phyloP scores from a whole-genome alignment of 2,797 vertebrate genomes.

The Pipistrellus kuhlii region DNA sequence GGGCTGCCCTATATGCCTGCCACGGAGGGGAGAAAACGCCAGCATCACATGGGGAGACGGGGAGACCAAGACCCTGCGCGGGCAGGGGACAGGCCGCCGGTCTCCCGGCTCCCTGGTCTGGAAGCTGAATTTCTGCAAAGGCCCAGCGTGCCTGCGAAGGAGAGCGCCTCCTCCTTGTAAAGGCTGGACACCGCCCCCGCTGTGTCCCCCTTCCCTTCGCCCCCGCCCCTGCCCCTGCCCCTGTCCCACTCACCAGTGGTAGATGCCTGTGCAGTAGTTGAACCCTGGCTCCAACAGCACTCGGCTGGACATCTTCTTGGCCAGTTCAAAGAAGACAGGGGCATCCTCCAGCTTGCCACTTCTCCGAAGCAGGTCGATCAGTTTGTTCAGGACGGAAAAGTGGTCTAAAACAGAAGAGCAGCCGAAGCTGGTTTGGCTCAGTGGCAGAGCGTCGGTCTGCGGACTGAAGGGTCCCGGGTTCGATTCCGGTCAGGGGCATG shows the following conservation, averaged over 20 bases:
- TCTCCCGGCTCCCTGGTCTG: not conserved
- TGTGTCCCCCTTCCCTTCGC: not conserved
- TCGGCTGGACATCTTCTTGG: conserved; percentile 75
- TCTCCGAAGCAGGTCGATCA: conserved; percentile 85
- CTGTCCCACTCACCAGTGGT: conserved; percentile 82
- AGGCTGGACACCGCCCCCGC: too few relatives aligned
- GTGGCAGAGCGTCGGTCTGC: too few relatives aligned
- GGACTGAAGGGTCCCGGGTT: too few relatives aligned
- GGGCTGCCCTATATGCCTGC: conserved; percentile 83
- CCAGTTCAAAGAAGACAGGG: conserved; percentile 79
- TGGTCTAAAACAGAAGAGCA: conserved; percentile 80
- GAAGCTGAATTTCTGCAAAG: not conserved
- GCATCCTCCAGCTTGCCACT: conserved; percentile 84
- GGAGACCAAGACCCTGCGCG: not conserved
- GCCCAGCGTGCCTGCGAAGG: not conserved
- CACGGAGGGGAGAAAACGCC: not conserved
- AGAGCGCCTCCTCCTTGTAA: not conserved
- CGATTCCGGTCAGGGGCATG: too few relatives aligned
- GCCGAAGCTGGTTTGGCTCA: not conserved
- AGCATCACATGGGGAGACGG: too few relatives aligned
- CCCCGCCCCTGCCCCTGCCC: not conserved
- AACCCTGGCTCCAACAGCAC: conserved; percentile 83
- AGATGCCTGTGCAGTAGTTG: conserved; percentile 87
- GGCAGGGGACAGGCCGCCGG: not conserved
- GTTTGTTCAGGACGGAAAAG: conserved; percentile 82